Percentiles rank a stretch among this genome's conserved stretches.
These are phyloP conservation scores for Rhadina sibilatrix DNA, from an alignment of 2,113 vertebrate species.

Conservation along the genomic window DNA sequence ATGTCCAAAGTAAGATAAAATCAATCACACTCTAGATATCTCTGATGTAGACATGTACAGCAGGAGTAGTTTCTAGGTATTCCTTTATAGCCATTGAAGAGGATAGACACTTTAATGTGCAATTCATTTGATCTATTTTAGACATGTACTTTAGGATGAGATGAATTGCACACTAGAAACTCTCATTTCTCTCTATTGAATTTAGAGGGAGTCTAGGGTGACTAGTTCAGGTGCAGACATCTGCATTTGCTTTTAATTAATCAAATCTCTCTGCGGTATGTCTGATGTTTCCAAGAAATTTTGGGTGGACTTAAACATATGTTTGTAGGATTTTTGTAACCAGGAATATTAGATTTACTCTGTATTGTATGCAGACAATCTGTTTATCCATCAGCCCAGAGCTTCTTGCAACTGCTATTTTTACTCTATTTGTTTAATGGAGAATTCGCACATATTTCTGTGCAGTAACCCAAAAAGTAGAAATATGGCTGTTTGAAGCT, in stretches of 20 bases:
- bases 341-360: background rate
- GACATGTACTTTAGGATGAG: slow-evolving; percentile 51
- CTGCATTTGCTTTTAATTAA: slow-evolving; percentile 52
- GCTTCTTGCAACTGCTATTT: background rate
- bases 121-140: slow-evolving; percentile 67
- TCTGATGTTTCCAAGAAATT: background rate
- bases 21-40: slow-evolving; percentile 20
- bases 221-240: slow-evolving; percentile 53
- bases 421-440: background rate
- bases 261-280: background rate
- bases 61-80: slow-evolving; percentile 17
- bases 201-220: slow-evolving; percentile 42
- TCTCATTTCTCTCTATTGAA: slow-evolving; percentile 53
- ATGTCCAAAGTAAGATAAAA: slow-evolving; percentile 21
- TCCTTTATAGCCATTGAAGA: slow-evolving; percentile 34
- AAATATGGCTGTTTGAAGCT: background rate
- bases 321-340: background rate
- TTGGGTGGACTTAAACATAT: background rate
- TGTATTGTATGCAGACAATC: background rate
- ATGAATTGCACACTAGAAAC: slow-evolving; percentile 47
- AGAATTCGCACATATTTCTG: background rate
- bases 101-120: slow-evolving; percentile 54
- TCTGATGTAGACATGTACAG: slow-evolving; percentile 26
- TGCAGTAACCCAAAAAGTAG: background rate
- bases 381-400: background rate